Evolutionary conservation across 1,140 invertebrate genomes (phyloP).

Genomic region (Aporrectodea caliginosa): DNA sequence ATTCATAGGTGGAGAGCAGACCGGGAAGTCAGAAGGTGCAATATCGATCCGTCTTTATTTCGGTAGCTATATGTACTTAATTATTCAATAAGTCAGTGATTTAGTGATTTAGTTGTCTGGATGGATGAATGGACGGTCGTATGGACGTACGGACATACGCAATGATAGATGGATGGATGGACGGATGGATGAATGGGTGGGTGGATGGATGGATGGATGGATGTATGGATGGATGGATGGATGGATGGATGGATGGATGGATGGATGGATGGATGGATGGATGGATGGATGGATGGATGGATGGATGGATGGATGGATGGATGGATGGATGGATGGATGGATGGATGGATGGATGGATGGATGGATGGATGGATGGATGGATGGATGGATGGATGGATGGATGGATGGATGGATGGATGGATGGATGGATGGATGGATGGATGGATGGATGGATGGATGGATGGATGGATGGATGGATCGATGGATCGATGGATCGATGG

Average conservation of each 20-base stretch:
- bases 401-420: slow-evolving; percentile 16
- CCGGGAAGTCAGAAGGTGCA: no score
- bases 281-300: no score
- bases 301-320: background rate
- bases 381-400: slow-evolving; percentile 13
- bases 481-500: background rate
- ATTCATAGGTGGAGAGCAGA: no score
- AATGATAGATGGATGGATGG: no score
- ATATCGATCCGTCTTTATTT: no score
- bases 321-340: slow-evolving; percentile 11
- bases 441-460: slow-evolving; percentile 16
- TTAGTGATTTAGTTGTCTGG: background rate
- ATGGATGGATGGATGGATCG: slow-evolving; percentile 10
- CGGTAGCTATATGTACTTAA: no score
- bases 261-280: background rate
- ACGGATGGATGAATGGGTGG: no score
- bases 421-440: slow-evolving; percentile 13
- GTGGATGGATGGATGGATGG: no score
- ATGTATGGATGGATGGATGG: no score
- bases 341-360: slow-evolving; percentile 16
- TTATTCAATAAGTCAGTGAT: no score
- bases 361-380: slow-evolving; percentile 8
- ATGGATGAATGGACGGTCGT: background rate
- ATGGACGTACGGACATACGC: background rate
- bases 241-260: background rate